These are phyloP conservation scores for Marcusenius ussheri DNA, from an alignment of 2,113 vertebrate genomes.

Conservation along the genomic window DNA sequence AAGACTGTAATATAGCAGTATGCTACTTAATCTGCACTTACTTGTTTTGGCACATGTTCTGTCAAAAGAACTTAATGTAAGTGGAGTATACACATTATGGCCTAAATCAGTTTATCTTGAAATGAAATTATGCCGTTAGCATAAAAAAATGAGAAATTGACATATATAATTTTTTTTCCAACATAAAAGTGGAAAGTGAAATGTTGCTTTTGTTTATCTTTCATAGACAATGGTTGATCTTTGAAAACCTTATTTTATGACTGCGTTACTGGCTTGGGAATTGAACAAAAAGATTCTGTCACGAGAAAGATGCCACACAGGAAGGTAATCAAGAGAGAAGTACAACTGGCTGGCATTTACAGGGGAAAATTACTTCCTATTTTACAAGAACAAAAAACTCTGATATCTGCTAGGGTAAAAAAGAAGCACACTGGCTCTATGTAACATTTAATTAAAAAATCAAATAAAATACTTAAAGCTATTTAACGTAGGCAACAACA, in stretches of 20 bases:
- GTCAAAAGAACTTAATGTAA: background rate
- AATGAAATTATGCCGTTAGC: background rate
- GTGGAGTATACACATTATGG: background rate
- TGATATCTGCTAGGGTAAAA: background rate
- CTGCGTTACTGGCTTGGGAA: background rate
- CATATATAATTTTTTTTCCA: background rate
- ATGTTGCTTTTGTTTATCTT: background rate
- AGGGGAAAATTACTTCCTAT: background rate
- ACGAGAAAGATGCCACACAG: background rate
- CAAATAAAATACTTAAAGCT: background rate
- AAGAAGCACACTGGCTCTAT: background rate
- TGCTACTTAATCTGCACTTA: background rate
- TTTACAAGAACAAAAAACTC: background rate
- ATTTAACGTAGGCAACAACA: background rate
- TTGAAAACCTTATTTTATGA: background rate
- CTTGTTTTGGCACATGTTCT: background rate
- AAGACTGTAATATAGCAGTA: background rate
- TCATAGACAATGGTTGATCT: background rate
- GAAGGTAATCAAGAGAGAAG: background rate
- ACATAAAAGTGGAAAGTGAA: background rate
- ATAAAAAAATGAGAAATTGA: background rate
- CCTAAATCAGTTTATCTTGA: background rate
- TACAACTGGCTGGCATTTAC: background rate
- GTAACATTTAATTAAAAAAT: background rate
- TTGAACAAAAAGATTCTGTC: background rate